Conservation (phyloP, 2,113 vertebrate species). For the Dicaeum eximium region DNA sequence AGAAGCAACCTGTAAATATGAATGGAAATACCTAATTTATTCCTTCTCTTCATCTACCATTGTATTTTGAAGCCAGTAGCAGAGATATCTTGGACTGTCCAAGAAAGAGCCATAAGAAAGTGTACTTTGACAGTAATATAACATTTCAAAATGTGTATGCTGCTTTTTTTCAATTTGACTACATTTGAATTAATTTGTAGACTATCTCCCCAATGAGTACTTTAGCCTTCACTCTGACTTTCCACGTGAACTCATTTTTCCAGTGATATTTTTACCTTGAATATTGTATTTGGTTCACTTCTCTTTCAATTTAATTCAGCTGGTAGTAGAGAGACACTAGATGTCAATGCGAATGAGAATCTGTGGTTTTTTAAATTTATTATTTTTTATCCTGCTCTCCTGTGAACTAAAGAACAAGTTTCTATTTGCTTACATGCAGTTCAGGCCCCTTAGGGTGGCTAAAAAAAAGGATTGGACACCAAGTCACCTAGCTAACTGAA, state of each 20-base stretch:
- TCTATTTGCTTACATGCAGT: not conserved
- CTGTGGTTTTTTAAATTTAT: accelerated
- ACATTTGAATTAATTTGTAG: constrained; percentile 32
- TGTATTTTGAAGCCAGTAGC: not conserved
- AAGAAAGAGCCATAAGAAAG: not conserved
- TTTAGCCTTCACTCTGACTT: not conserved
- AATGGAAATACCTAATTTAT: not conserved
- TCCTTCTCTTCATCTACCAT: not conserved
- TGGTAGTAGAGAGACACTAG: not conserved
- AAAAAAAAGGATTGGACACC: not conserved
- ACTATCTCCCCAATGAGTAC: not conserved
- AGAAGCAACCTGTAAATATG: not conserved
- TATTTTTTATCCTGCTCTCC: not conserved
- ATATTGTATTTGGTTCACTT: not conserved
- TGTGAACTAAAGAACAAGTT: not conserved
- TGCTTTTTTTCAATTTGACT: constrained; percentile 14
- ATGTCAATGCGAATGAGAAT: not conserved
- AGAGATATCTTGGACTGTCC: not conserved
- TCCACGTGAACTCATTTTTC: not conserved
- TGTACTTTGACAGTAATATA: not conserved
- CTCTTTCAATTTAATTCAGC: not conserved
- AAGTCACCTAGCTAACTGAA: not conserved
- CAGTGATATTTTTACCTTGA: not conserved
- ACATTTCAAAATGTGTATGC: constrained; percentile 6
- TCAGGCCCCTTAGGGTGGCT: not conserved